These are phyloP conservation scores for Temnothorax nylanderi DNA, from an alignment of 1,140 invertebrate genomes.

Conservation along the genomic window DNA sequence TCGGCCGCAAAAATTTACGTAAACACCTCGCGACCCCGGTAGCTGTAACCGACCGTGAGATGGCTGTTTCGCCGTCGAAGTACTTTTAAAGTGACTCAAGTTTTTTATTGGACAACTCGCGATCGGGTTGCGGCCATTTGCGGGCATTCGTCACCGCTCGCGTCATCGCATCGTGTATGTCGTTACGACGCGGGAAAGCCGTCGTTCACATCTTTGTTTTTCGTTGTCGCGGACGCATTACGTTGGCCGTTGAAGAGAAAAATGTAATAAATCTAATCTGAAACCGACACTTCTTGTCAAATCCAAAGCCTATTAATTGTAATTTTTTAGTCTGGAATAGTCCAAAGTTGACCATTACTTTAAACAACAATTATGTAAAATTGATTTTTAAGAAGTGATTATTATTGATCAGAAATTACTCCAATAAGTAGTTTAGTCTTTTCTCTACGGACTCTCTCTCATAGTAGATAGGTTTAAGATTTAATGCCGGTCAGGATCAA, in stretches of 20 bases:
- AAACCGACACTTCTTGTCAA: neutral
- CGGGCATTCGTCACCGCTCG: slow-evolving; percentile 48
- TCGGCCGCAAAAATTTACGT: slow-evolving; percentile 53
- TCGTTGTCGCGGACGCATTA: neutral
- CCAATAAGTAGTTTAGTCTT: neutral
- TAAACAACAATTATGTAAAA: neutral
- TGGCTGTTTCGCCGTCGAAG: slow-evolving; percentile 26
- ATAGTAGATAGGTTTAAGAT: neutral
- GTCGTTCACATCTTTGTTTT: slow-evolving; percentile 27
- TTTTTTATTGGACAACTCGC: slow-evolving; percentile 37
- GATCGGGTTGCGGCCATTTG: slow-evolving; percentile 49
- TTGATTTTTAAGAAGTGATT: neutral
- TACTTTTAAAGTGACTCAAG: slow-evolving; percentile 48
- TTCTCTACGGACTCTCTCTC: neutral
- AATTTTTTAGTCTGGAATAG: neutral
- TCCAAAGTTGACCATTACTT: neutral
- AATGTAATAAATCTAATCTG: neutral
- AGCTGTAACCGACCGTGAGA: slow-evolving; percentile 49
- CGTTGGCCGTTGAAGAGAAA: neutral
- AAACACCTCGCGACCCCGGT: slow-evolving; percentile 39
- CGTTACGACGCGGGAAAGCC: slow-evolving; percentile 25
- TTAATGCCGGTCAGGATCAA: neutral
- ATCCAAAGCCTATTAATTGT: neutral
- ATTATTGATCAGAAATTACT: neutral
- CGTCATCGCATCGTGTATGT: slow-evolving; percentile 40